Evolutionary conservation across 2,113 vertebrate species (phyloP), one percentile per base, ranked within the genome.

Genomic region (Clarias magur): DNA sequence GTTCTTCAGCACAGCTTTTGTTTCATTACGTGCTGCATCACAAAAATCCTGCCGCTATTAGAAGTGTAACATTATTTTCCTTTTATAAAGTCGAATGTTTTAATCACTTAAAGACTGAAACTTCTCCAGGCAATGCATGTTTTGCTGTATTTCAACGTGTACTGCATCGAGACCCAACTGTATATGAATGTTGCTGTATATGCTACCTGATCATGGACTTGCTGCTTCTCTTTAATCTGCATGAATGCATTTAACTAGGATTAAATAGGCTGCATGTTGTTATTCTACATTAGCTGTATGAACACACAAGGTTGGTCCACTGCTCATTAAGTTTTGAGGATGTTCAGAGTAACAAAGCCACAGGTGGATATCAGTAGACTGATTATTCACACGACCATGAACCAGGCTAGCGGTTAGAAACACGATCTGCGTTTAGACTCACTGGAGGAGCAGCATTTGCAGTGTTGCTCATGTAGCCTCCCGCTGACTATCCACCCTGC

Each of bases 301-400:
- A 15, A 30, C 3, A 30, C 68, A 68, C 27, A 38, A 1, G 34
- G 38, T 38, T 19, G 38, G 68, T 21, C 68, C 34, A 19, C 7
- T 17, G 27, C 17, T 72, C 17, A 2, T 73, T 6, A 73, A 42
- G 34, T 21, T 80, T 42, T 86, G 21, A 48, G 17, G 23, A 54
- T 42, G 27, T 34, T 57, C 54, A 48, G 9, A 21, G 68, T 56
- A 42, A 88, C 48, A 9, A 83, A 86, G 48, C 34, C 60, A 83
- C 30, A 60, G n/a, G 80, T 54, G 30, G 62, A 80, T 70, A 83
- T 88, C 79, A 84, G 62, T 57, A 15, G 68, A 53, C 63, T 48
- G 11, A 56, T 85, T 81, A 42, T 84, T 84, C 73, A 38, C 60
- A 54, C 87, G 60, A 72, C 53, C 54, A 82, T 75, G 70, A 84